Conservation (phyloP, 2,888 invertebrate genomes). For the Apomyelois bistriatella region DNA sequence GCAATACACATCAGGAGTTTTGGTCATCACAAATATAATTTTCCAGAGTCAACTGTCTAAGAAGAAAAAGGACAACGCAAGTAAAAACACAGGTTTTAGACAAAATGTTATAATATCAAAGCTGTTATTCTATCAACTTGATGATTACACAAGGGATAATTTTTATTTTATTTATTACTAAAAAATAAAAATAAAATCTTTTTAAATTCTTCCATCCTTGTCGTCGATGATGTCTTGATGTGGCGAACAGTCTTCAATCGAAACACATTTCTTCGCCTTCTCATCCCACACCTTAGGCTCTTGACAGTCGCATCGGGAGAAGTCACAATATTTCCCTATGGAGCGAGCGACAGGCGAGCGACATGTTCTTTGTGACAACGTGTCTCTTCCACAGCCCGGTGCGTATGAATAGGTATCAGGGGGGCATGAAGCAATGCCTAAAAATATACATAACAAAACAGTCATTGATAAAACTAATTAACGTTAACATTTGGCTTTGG, state of each 20-base stretch:
- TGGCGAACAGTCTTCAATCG: slow-evolving; percentile 31
- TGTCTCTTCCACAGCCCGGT: slow-evolving; percentile 27
- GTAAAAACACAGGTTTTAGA: too few species aligned
- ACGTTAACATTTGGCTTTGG: too few species aligned
- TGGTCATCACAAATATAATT: too few species aligned
- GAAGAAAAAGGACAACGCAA: too few species aligned
- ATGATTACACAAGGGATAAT: too few species aligned
- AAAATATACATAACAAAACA: too few species aligned
- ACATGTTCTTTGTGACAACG: slow-evolving; percentile 38
- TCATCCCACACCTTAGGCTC: slow-evolving; percentile 37
- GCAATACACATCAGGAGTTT: too few species aligned
- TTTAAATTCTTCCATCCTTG: too few species aligned
- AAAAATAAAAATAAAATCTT: not conserved
- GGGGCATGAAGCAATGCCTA: slow-evolving; percentile 37
- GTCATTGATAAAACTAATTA: not conserved
- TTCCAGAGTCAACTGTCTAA: too few species aligned
- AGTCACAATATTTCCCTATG: slow-evolving; percentile 37
- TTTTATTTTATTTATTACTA: too few species aligned
- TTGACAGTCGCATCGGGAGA: slow-evolving; percentile 37
- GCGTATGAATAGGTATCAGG: slow-evolving; percentile 31
- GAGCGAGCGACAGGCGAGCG: slow-evolving; percentile 24
- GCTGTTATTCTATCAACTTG: too few species aligned
- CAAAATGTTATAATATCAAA: too few species aligned
- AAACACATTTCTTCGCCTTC: slow-evolving; percentile 31
- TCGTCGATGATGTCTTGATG: slow-evolving; percentile 19